Percentiles rank a stretch among this genome's conserved stretches.
Evolutionary conservation across 2,888 invertebrate species (phyloP).

Genomic region (Gnatocerus cornutus): DNA sequence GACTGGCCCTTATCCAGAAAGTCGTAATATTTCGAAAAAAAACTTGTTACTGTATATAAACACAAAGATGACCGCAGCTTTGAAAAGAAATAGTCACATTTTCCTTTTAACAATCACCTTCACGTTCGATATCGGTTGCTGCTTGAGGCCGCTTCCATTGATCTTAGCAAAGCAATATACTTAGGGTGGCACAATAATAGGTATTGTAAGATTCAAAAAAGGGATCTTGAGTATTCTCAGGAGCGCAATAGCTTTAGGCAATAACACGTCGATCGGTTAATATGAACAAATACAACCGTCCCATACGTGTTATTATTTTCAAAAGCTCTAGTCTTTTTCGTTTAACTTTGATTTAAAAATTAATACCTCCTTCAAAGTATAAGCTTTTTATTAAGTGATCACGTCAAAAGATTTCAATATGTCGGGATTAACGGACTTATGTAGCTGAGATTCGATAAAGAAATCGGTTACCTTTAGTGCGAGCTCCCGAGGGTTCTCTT

Average conservation of each 20-base stretch:
- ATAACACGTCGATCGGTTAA: conserved; percentile 58
- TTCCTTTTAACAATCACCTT: conserved; percentile 60
- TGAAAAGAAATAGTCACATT: conserved; percentile 58
- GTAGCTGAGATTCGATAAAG: conserved; percentile 6
- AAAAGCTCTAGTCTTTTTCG: conserved; percentile 16
- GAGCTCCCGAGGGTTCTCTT: conserved; percentile 77
- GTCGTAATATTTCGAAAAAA: conserved; percentile 32
- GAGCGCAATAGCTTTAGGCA: conserved; percentile 53
- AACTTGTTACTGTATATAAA: conserved; percentile 55
- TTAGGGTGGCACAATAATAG: conserved; percentile 66
- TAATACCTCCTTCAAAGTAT: conserved; percentile 21
- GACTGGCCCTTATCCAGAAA: conserved; percentile 25
- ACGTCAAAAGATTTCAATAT: conserved; percentile 17
- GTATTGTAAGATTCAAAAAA: conserved; percentile 67
- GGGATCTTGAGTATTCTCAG: conserved; percentile 60
- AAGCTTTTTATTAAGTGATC: conserved; percentile 22
- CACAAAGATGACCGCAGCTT: conserved; percentile 63
- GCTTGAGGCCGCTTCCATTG: conserved; percentile 64
- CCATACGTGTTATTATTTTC: conserved; percentile 48
- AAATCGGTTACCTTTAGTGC: conserved; percentile 63
- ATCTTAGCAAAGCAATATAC: conserved; percentile 68
- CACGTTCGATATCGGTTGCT: conserved; percentile 61
- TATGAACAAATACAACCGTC: conserved; percentile 56
- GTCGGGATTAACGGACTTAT: conserved; percentile 12
- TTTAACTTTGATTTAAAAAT: conserved; percentile 25